A percentile compares a stretch with the other conserved stretches of the same genome.
Conservation (phyloP, 2,113 vertebrate genomes). For the Axis porcinus region DNA sequence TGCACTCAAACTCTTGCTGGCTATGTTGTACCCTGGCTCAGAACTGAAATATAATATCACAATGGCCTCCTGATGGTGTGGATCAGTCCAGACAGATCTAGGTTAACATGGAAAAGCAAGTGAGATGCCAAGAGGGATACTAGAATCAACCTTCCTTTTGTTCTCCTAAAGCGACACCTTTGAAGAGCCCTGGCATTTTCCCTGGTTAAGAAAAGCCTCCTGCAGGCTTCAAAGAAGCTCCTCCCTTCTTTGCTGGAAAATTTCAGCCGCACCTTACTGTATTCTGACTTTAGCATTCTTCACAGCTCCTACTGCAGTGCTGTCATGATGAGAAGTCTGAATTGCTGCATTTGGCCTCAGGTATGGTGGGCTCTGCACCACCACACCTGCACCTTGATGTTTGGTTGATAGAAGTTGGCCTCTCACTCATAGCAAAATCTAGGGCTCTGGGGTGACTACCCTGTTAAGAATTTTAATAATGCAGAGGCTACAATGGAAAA, state of each 20-base stretch:
- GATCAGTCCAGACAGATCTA: conserved; percentile 22
- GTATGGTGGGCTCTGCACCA: neutral
- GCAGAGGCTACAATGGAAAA: neutral
- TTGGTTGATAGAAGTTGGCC: neutral
- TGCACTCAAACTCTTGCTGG: conserved; percentile 11
- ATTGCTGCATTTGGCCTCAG: neutral
- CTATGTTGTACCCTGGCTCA: conserved; percentile 18
- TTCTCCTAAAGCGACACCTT: neutral
- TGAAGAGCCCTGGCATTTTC: conserved; percentile 43
- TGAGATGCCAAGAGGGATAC: conserved; percentile 24
- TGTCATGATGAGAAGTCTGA: neutral
- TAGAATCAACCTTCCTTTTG: conserved; percentile 49
- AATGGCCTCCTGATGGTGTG: neutral
- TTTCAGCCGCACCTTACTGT: neutral
- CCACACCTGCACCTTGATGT: neutral
- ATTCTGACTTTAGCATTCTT: conserved; percentile 23
- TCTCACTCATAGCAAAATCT: neutral
- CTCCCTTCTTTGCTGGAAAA: conserved; percentile 50
- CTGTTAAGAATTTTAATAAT: conserved; percentile 21
- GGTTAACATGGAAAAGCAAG: conserved; percentile 35
- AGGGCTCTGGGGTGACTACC: neutral
- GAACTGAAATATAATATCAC: conserved; percentile 38
- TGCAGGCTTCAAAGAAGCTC: conserved; percentile 19
- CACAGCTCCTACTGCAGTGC: neutral
- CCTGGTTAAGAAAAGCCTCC: conserved; percentile 42